Evolutionary conservation across 2,797 vertebrate genomes (phyloP).

Genomic region (Melanotaenia boesemani): DNA sequence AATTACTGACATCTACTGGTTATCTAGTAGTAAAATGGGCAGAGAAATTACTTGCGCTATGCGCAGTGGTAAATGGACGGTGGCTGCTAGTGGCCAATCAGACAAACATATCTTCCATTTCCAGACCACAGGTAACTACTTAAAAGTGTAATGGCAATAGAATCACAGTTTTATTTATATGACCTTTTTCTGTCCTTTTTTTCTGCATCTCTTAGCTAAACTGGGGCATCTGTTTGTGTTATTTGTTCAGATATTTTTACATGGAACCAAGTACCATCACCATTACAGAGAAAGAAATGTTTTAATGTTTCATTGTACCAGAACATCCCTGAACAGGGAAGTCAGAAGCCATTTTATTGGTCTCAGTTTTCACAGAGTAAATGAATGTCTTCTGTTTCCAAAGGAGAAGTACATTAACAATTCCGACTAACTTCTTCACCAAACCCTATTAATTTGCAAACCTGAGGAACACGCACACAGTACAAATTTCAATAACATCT

Average conservation of each 20-base stretch:
- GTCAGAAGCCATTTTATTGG: neutral
- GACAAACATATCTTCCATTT: too few relatives aligned
- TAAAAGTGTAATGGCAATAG: too few relatives aligned
- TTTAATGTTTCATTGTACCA: neutral
- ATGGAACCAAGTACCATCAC: neutral
- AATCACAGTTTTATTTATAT: too few relatives aligned
- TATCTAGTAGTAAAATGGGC: too few relatives aligned
- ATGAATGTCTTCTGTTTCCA: neutral
- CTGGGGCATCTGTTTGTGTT: neutral
- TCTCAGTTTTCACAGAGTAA: neutral
- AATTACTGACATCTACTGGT: too few relatives aligned
- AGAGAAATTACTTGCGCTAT: too few relatives aligned
- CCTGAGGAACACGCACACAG: slow-evolving; percentile 2
- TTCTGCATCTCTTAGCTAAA: neutral
- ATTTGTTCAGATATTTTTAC: neutral
- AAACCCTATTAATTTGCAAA: neutral
- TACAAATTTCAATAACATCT: neutral
- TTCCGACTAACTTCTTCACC: neutral
- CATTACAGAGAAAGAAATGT: neutral
- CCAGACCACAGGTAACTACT: too few relatives aligned
- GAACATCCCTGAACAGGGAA: slow-evolving; percentile 9
- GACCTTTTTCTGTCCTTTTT: too few relatives aligned
- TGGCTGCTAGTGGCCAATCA: too few relatives aligned
- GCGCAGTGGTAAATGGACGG: too few relatives aligned
- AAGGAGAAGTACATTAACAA: neutral